Evolutionary conservation across 2,797 vertebrate genomes (phyloP), one percentile per base, ranked within the genome.

Genomic region (Neopelma chrysocephalum): DNA sequence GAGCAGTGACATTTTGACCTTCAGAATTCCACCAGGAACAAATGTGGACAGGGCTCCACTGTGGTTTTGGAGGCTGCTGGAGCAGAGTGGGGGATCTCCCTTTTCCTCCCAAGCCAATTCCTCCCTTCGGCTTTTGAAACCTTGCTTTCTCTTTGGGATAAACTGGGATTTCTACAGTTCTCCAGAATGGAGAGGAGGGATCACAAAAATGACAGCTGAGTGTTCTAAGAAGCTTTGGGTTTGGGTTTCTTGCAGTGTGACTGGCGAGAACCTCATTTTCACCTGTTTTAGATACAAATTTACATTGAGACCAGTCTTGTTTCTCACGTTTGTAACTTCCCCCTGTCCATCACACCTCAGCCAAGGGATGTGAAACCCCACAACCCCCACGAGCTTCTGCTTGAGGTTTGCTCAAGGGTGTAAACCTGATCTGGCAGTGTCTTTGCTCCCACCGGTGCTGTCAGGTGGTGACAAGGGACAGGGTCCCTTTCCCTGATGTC

Each of bases 41-140:
- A 57, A 65, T 1, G 2, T 31, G 16, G 27, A 11, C n/a, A 34
- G 21, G 53, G 58, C 34, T 31, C 10, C 0, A 0, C 31, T 0
- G 0, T 1, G 1, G 38, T 11, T 56, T 70, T 57, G 47, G 48
- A 68, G 58, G 40, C 70, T 61, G 19, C 43, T 32, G 61, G 70
- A 68, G 34, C 66, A 56, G 68, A 18, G 25, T 61, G 26, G 18
- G 26, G 22, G 8, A 26, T 72, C 36, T 54, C 21, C 27, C 40
- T 23, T 62, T 53, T 45, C 20, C 25, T 70, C 36, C n/a, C 3
- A 3, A 54, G 19, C n/a, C 58, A 81, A 48, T 12, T 11, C 25
- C 19, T 79, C 23, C 26, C 40, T 57, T 68, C 32, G 60, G 75
- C 34, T 76, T 93, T 51, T 75, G 66, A 62, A 85, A 56, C 40